Conservation (phyloP, 2,113 vertebrate species). For the Calyptommatus sinebrachiatus region DNA sequence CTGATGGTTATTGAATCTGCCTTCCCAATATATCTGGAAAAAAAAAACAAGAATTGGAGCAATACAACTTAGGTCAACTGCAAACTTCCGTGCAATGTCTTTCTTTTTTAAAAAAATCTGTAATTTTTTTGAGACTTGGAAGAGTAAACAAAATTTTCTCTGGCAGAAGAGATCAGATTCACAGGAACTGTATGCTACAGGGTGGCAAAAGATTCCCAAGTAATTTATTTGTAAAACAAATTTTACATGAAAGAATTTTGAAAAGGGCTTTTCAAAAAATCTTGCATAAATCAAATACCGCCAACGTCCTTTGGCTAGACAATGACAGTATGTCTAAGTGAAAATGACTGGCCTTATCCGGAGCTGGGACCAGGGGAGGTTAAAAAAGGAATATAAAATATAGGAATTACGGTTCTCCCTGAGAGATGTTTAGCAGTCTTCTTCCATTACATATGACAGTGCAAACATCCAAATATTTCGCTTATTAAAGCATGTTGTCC, state of each 20-base stretch:
- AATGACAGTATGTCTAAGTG: slow-evolving; percentile 21
- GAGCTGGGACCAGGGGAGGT: no score
- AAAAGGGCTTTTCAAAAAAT: slow-evolving; percentile 40
- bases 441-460: slow-evolving; percentile 24
- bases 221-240: slow-evolving; percentile 16
- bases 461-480: slow-evolving; percentile 20
- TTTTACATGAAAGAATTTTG: slow-evolving; percentile 29
- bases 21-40: slow-evolving; percentile 91
- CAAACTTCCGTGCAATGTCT: slow-evolving; percentile 7
- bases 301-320: slow-evolving; percentile 21
- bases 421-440: slow-evolving; percentile 41
- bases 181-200: slow-evolving; percentile 16
- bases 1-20: slow-evolving; percentile 98
- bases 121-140: slow-evolving; percentile 1
- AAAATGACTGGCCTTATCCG: slow-evolving; percentile 11
- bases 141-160: not conserved
- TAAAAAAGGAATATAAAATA: slow-evolving; percentile 28
- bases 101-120: not conserved
- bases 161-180: slow-evolving; percentile 14
- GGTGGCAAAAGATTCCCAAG: not conserved
- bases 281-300: not conserved
- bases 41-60: slow-evolving; percentile 26
- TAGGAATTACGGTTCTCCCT: slow-evolving; percentile 35
- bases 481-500: slow-evolving; percentile 38
- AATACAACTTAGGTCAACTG: slow-evolving; percentile 33